Conservation (phyloP, 2,797 vertebrate genomes). For the Babyrousa celebensis region DNA sequence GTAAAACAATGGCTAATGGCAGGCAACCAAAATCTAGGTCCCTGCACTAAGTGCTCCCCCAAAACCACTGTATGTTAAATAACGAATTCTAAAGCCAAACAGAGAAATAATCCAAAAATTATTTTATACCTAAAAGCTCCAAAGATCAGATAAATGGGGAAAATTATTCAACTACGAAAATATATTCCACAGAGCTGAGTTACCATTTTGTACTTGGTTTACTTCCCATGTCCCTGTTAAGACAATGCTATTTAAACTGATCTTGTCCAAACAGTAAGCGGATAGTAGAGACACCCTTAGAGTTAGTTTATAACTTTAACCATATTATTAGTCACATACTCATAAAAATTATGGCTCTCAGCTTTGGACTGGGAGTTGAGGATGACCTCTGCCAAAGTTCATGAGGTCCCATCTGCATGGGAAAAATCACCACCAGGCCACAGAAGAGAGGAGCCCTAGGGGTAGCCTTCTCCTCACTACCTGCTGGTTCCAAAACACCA, state of each 20-base stretch:
- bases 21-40: conserved; percentile 90
- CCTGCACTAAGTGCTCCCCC: conserved; percentile 90
- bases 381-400: conserved; percentile 97
- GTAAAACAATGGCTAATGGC: conserved; percentile 92
- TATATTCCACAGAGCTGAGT: conserved; percentile 23
- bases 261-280: conserved; percentile 56
- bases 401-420: conserved; percentile 97
- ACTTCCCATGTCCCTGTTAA: conserved; percentile 64
- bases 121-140: conserved; percentile 40
- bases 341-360: conserved; percentile 88
- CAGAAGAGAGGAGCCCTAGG: conserved; percentile 95
- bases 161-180: conserved; percentile 11
- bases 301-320: conserved; percentile 74
- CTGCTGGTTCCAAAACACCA: conserved; percentile 99
- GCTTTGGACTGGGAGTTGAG: conserved; percentile 96
- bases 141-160: conserved; percentile 23
- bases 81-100: conserved; percentile 68
- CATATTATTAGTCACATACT: conserved; percentile 79
- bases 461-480: conserved; percentile 97
- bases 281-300: conserved; percentile 60
- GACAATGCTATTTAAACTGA: not conserved
- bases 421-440: conserved; percentile 93
- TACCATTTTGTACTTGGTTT: not conserved
- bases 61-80: conserved; percentile 83
- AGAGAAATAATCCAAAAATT: conserved; percentile 66